These are phyloP conservation scores for Xyliphius kryptos DNA, from an alignment of 2,113 vertebrate genomes.

Conservation along the genomic window DNA sequence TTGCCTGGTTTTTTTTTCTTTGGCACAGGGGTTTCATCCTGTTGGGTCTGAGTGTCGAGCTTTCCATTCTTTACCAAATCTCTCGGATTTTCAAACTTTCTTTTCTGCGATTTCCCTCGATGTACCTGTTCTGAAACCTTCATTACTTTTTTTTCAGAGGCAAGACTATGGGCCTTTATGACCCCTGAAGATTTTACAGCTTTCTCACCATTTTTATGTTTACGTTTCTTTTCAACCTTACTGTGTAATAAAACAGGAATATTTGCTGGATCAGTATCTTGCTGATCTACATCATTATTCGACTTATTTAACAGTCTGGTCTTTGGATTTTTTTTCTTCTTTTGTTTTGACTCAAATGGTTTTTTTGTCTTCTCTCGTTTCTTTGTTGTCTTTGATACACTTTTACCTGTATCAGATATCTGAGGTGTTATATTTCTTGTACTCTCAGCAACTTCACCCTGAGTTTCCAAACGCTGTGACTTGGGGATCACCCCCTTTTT, in stretches of 20 bases:
- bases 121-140: slow-evolving; percentile 7
- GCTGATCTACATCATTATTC: slow-evolving; percentile 25
- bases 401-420: slow-evolving; percentile 36
- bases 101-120: slow-evolving; percentile 49
- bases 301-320: slow-evolving; percentile 37
- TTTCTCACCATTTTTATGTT: slow-evolving; percentile 39
- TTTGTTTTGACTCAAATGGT: slow-evolving; percentile 55
- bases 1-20: too few relatives aligned
- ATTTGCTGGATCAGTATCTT: slow-evolving; percentile 16
- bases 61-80: slow-evolving; percentile 21
- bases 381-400: slow-evolving; percentile 43
- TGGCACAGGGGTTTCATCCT: slow-evolving; percentile 40
- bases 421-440: background rate
- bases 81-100: slow-evolving; percentile 54
- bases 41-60: slow-evolving; percentile 20
- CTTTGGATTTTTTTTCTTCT: slow-evolving; percentile 54
- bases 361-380: slow-evolving; percentile 57
- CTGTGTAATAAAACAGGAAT: slow-evolving; percentile 13
- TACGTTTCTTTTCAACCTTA: slow-evolving; percentile 47
- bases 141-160: slow-evolving; percentile 27
- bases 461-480: background rate
- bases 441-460: background rate
- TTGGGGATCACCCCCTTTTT: too few relatives aligned
- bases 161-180: slow-evolving; percentile 17
- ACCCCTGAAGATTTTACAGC: slow-evolving; percentile 28